These are phyloP conservation scores for Podarcis siculus DNA, from an alignment of 2,797 vertebrate genomes.

Conservation along the genomic window DNA sequence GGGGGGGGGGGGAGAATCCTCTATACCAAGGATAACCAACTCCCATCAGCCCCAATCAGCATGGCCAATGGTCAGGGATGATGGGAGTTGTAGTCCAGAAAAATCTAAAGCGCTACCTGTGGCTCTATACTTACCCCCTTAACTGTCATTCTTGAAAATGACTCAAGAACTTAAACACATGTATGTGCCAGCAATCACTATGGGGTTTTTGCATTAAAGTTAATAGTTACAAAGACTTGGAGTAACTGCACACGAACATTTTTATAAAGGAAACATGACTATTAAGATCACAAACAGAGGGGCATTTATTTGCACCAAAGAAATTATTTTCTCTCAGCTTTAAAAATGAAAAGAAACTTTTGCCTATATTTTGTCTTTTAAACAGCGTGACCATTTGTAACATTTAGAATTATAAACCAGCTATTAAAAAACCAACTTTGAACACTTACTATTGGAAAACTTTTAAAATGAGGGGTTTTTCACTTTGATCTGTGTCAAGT, in stretches of 20 bases:
- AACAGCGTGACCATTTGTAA: not conserved
- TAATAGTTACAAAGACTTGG: conserved; percentile 7
- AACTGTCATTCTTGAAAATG: conserved; percentile 57
- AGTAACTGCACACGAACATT: conserved; percentile 14
- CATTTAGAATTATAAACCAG: not conserved
- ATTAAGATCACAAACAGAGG: not conserved
- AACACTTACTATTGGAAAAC: not conserved
- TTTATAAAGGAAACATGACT: conserved; percentile 26
- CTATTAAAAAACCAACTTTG: not conserved
- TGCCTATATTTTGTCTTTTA: not conserved
- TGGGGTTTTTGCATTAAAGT: not conserved
- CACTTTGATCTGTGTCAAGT: not conserved
- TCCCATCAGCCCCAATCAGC: not conserved
- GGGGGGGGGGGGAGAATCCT: conserved; percentile 18
- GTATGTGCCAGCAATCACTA: conserved; percentile 28
- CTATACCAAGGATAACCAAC: not conserved
- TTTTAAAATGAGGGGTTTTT: not conserved
- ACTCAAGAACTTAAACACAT: conserved; percentile 52
- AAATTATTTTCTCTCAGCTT: not conserved
- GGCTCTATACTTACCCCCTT: conserved; percentile 63
- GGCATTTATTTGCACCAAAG: not conserved
- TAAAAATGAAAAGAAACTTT: not conserved
- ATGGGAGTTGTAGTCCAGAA: not conserved
- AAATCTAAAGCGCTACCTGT: not conserved
- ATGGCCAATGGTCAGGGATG: not conserved